A percentile compares a stretch with the other conserved stretches of the same genome.
Evolutionary conservation across 1,140 invertebrate species (phyloP).

Genomic region (Drosophila rufa): DNA sequence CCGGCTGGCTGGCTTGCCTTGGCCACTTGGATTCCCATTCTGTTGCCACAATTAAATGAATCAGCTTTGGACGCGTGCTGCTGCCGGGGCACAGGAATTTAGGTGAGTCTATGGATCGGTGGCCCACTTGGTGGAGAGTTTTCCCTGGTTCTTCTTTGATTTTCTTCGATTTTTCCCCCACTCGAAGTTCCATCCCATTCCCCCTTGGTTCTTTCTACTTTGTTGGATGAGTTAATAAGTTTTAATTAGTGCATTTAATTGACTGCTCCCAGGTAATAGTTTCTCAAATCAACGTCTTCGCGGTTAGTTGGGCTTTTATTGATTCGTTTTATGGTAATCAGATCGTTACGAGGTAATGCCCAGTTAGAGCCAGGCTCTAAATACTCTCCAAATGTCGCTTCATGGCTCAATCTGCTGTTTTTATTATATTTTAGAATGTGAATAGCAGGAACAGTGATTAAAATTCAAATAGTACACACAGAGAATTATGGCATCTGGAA

Average conservation of each 20-base stretch:
- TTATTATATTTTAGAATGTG: too few relatives aligned
- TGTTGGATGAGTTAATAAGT: slow-evolving; percentile 43
- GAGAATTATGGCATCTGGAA: too few relatives aligned
- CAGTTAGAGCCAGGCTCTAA: not conserved
- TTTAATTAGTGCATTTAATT: slow-evolving; percentile 48
- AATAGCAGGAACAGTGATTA: too few relatives aligned
- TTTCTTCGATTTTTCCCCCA: not conserved
- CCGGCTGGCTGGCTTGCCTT: slow-evolving; percentile 41
- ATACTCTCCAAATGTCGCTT: not conserved
- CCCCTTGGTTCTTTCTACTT: slow-evolving; percentile 22
- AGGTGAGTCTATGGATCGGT: slow-evolving; percentile 35
- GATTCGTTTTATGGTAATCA: slow-evolving; percentile 33
- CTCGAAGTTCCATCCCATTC: too few relatives aligned
- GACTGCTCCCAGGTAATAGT: slow-evolving; percentile 6
- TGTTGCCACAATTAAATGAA: slow-evolving; percentile 46
- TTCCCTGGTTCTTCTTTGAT: not conserved
- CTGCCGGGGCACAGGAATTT: slow-evolving; percentile 23
- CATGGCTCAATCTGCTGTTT: too few relatives aligned
- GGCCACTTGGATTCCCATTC: slow-evolving; percentile 29
- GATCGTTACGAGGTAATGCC: slow-evolving; percentile 16
- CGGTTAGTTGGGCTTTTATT: not conserved
- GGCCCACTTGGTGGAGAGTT: slow-evolving; percentile 29
- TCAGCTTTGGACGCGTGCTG: slow-evolving; percentile 47
- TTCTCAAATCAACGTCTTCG: not conserved
- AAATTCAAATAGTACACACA: too few relatives aligned